These are phyloP conservation scores for Mythimna vitellina DNA, from an alignment of 2,888 invertebrate species.

Conservation along the genomic window DNA sequence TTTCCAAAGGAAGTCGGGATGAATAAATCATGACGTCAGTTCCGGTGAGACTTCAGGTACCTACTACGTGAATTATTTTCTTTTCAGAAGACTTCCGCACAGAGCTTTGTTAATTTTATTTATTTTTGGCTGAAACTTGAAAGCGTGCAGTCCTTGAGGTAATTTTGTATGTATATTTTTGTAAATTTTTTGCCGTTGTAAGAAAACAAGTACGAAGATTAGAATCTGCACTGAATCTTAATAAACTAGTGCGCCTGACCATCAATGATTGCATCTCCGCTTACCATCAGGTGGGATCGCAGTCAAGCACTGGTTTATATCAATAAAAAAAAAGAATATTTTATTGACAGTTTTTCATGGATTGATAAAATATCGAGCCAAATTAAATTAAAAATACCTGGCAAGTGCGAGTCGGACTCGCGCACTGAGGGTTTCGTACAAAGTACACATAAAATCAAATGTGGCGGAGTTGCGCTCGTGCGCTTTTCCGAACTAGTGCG, in stretches of 20 bases:
- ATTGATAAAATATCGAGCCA: background rate
- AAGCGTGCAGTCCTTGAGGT: background rate
- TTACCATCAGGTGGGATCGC: no score
- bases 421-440: no score
- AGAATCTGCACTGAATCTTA: no score
- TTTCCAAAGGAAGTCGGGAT: conserved; percentile 69
- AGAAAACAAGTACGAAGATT: background rate
- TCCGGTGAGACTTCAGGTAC: conserved; percentile 62
- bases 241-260: no score
- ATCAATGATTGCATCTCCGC: no score
- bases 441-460: no score
- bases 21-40: conserved; percentile 76
- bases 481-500: no score
- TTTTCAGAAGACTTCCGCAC: conserved; percentile 30
- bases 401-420: no score
- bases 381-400: no score
- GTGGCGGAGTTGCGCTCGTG: no score
- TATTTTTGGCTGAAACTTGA: conserved; percentile 21
- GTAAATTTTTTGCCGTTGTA: background rate
- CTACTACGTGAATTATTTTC: conserved; percentile 57
- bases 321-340: no score
- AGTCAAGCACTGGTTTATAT: no score
- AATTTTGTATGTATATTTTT: background rate
- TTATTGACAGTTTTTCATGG: background rate
- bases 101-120: conserved; percentile 49